Evolutionary conservation across 2,113 vertebrate species (phyloP).

Genomic region (Corythaixoides concolor): DNA sequence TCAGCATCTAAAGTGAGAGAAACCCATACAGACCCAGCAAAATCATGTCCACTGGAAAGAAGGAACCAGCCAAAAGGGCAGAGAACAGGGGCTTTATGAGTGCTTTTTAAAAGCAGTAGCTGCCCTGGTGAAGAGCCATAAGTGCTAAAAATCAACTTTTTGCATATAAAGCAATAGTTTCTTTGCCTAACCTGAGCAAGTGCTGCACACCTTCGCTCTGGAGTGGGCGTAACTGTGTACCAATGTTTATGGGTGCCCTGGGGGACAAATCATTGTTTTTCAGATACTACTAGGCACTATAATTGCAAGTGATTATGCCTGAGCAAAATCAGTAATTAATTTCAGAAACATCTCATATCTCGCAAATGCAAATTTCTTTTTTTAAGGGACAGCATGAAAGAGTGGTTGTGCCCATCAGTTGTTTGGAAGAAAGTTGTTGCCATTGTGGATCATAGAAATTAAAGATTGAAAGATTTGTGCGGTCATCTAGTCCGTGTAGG

Average conservation of each 20-base stretch:
- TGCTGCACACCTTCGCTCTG: background rate
- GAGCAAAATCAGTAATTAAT: slow-evolving; percentile 43
- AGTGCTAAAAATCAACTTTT: background rate
- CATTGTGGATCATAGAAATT: background rate
- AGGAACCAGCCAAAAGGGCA: background rate
- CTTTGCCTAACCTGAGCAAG: background rate
- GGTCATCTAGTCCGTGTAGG: slow-evolving; percentile 12
- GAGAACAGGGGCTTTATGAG: background rate
- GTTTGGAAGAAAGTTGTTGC: background rate
- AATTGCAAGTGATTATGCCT: slow-evolving; percentile 3
- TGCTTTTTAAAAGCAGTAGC: background rate
- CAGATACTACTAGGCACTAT: background rate
- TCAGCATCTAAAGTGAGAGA: background rate
- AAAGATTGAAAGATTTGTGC: slow-evolving; percentile 24
- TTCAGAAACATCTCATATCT: slow-evolving; percentile 4
- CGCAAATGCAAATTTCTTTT: background rate
- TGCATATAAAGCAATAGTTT: background rate
- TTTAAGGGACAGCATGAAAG: background rate
- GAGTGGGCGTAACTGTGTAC: background rate
- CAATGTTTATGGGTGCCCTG: background rate
- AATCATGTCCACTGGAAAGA: background rate
- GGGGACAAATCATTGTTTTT: background rate
- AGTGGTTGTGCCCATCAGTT: background rate
- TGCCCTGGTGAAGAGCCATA: background rate
- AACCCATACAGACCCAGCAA: background rate